These are phyloP conservation scores for Melospiza georgiana DNA, from an alignment of 2,113 vertebrate species.

Conservation along the genomic window DNA sequence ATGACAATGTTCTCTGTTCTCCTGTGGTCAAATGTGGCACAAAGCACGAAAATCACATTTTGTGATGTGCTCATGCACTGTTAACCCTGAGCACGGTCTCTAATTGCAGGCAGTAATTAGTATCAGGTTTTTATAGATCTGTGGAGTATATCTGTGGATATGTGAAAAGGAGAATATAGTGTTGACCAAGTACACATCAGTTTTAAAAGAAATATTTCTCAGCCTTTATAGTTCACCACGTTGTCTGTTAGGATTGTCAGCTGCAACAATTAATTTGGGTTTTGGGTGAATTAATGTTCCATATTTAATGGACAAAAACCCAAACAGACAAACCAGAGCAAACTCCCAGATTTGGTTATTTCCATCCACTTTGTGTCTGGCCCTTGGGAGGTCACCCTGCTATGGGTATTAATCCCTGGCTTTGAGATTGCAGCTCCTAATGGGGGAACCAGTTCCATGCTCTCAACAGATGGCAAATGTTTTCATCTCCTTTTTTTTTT, in stretches of 20 bases:
- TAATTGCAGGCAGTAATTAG: neutral
- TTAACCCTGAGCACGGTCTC: neutral
- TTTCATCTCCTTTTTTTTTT: constrained; percentile 9
- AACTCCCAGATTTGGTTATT: neutral
- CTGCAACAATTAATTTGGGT: neutral
- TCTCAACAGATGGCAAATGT: constrained; percentile 67
- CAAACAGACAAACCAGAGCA: neutral
- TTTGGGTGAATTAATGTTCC: neutral
- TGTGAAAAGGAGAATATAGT: neutral
- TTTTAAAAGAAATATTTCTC: neutral
- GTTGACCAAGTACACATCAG: neutral
- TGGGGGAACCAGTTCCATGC: constrained; percentile 11
- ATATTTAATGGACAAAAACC: neutral
- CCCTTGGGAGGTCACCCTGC: neutral
- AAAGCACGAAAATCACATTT: neutral
- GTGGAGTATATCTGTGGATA: neutral
- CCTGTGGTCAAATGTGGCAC: neutral
- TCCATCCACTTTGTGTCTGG: neutral
- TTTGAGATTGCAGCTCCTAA: constrained; percentile 35
- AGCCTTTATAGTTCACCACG: neutral
- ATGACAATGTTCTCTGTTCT: neutral
- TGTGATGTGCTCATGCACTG: neutral
- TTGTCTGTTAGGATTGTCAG: neutral
- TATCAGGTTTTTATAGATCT: neutral
- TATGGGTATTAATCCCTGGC: constrained; percentile 23